Percentiles rank a stretch among this genome's conserved stretches.
phyloP scores from a whole-genome alignment of 2,888 invertebrate genomes.

The Dinocampus coccinellae region DNA sequence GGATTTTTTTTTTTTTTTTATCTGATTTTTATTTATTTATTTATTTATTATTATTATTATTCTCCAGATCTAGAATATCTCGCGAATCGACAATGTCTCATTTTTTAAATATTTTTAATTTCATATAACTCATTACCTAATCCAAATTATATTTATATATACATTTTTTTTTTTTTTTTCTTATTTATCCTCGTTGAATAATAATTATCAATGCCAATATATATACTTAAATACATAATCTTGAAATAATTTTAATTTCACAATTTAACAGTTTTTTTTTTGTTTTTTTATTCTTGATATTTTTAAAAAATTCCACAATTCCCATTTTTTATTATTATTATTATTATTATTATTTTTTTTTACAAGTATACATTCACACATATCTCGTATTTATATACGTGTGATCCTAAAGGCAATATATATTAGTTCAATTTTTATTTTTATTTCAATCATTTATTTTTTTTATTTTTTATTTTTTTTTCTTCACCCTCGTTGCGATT shows the following conservation, averaged over 20 bases:
- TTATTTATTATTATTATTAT: constrained; percentile 23
- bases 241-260: no score
- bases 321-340: no score
- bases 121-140: background rate
- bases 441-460: constrained; percentile 14
- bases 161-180: no score
- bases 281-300: no score
- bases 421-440: background rate
- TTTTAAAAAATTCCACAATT: no score
- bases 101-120: background rate
- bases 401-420: constrained; percentile 12
- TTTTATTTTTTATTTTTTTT: constrained; percentile 26
- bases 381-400: background rate
- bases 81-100: constrained; percentile 26
- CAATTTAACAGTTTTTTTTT: no score
- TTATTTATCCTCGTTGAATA: no score
- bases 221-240: no score
- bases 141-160: no score
- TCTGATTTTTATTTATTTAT: constrained; percentile 20
- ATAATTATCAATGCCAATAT: no score
- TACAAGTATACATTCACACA: background rate
- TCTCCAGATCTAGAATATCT: constrained; percentile 33
- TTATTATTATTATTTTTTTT: background rate
- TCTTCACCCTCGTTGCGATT: constrained; percentile 34
- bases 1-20: constrained; percentile 21